Conservation (phyloP, 2,888 invertebrate species). For the Nephrotoma guestfalica region DNA sequence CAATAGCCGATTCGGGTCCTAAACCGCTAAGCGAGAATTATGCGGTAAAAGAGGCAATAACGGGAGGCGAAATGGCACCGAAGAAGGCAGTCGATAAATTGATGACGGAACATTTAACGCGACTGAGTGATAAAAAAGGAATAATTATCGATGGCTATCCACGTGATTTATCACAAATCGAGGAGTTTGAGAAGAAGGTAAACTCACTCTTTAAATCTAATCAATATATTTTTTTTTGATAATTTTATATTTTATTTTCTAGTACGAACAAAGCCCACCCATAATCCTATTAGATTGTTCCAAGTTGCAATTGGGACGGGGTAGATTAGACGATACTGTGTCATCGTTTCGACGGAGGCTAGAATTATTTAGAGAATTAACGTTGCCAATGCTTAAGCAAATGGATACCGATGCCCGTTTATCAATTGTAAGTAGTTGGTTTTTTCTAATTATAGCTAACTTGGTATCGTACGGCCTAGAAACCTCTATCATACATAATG, state of each 20-base stretch:
- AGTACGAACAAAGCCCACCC: conserved; percentile 66
- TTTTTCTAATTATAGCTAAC: not conserved
- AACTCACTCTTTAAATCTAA: conserved; percentile 10
- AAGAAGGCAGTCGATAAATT: conserved; percentile 63
- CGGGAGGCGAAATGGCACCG: conserved; percentile 68
- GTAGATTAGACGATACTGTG: conserved; percentile 72
- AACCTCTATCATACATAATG: not conserved
- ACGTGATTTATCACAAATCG: conserved; percentile 74
- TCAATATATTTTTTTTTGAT: not conserved
- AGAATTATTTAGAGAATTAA: conserved; percentile 74
- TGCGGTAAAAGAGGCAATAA: conserved; percentile 53
- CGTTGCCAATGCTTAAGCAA: conserved; percentile 75
- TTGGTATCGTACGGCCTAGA: not conserved
- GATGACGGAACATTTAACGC: conserved; percentile 51
- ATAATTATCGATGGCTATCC: conserved; percentile 92
- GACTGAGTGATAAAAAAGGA: conserved; percentile 50
- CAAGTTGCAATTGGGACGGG: conserved; percentile 72
- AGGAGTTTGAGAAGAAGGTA: conserved; percentile 81
- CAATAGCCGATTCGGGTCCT: conserved; percentile 53
- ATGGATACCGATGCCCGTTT: conserved; percentile 70
- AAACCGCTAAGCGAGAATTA: conserved; percentile 44
- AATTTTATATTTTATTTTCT: conserved; percentile 17
- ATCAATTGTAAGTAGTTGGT: conserved; percentile 53
- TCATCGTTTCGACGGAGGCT: conserved; percentile 70
- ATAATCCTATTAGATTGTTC: conserved; percentile 82